phyloP scores from a whole-genome alignment of 2,113 vertebrate genomes.

The Calyptomena viridis region DNA sequence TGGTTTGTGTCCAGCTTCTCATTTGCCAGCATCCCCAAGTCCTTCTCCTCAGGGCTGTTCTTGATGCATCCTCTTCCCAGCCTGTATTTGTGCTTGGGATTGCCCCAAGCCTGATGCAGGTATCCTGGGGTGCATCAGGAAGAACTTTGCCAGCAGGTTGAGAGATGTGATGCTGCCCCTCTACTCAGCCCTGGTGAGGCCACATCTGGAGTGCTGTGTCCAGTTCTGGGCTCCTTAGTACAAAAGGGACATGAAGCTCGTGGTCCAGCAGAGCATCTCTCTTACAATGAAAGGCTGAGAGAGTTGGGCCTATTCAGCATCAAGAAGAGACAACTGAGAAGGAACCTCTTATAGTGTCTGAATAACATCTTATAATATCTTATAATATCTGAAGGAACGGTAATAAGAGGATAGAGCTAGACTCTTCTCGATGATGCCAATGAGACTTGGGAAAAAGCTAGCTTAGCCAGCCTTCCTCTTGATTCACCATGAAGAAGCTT shows the following conservation, averaged over 20 bases:
- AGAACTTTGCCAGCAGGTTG: too few relatives aligned
- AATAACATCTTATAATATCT: too few relatives aligned
- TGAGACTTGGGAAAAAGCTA: background rate
- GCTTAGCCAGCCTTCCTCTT: background rate
- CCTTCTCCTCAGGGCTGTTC: background rate
- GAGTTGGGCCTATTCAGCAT: background rate
- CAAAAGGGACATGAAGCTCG: rapidly evolving
- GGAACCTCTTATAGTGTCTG: too few relatives aligned
- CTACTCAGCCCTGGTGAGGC: background rate
- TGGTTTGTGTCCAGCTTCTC: too few relatives aligned
- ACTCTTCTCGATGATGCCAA: rapidly evolving
- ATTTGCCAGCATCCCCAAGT: rapidly evolving
- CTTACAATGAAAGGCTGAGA: background rate
- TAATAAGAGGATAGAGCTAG: background rate
- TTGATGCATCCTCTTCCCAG: too few relatives aligned
- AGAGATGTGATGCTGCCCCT: too few relatives aligned
- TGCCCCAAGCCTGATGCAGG: background rate
- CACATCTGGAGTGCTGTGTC: background rate
- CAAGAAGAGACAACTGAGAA: background rate
- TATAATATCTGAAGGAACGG: background rate
- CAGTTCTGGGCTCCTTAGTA: background rate
- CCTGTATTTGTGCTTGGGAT: background rate
- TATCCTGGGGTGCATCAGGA: too few relatives aligned
- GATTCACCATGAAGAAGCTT: background rate
- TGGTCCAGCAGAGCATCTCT: background rate